phyloP scores from a whole-genome alignment of 2,797 vertebrate genomes.

The Oreochromis mossambicus region DNA sequence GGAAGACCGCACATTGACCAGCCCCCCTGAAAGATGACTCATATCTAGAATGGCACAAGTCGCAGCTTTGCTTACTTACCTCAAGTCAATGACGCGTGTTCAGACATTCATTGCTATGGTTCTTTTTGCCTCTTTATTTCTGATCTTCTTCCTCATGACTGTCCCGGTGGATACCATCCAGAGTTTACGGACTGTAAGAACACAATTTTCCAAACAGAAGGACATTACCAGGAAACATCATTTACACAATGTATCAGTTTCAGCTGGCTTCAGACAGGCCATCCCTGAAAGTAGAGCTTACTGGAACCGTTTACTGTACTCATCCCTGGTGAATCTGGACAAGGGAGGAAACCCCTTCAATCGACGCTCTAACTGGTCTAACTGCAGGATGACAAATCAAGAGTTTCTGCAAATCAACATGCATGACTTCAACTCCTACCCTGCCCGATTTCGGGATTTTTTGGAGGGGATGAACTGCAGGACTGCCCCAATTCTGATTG shows the following conservation, averaged over 20 bases:
- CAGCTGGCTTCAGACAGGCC: conserved; percentile 20
- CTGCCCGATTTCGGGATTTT: conserved; percentile 70
- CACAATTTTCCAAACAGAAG: not conserved
- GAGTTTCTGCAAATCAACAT: conserved; percentile 65
- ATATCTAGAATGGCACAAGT: not conserved
- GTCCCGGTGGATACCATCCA: not conserved
- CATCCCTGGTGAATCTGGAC: conserved; percentile 44
- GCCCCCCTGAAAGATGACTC: conserved; percentile 1
- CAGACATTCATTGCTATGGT: conserved; percentile 6
- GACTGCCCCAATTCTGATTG: conserved; percentile 61
- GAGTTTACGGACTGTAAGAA: not conserved
- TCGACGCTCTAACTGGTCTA: not conserved
- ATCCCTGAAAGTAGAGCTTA: conserved; percentile 68
- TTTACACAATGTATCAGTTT: conserved; percentile 26
- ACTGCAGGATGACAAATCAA: conserved; percentile 31
- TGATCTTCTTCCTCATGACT: conserved; percentile 25
- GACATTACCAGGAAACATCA: accelerated
- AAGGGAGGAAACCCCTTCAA: not conserved
- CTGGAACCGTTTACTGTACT: conserved; percentile 81
- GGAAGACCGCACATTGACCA: not conserved
- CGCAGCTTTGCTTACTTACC: not conserved
- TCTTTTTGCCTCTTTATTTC: conserved; percentile 14
- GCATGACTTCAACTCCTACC: conserved; percentile 71
- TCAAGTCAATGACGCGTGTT: conserved; percentile 27
- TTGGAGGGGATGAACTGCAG: conserved; percentile 75